Evolutionary conservation across 2,797 vertebrate genomes (phyloP).

Genomic region (Sebastes oblongus): DNA sequence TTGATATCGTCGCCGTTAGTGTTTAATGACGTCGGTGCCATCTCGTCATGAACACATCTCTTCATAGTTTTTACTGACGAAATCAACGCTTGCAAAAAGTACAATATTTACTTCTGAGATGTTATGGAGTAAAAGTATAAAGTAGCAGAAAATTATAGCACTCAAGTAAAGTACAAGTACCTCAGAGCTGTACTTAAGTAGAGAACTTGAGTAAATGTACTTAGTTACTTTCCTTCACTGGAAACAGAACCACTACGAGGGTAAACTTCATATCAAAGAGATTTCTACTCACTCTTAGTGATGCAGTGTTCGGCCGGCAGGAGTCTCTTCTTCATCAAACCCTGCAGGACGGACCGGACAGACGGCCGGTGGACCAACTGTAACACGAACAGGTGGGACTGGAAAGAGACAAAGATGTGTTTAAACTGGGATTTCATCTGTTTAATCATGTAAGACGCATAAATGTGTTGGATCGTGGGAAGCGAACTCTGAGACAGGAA

Average conservation of each 20-base stretch:
- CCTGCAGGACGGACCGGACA: slow-evolving; percentile 92
- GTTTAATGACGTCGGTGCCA: too few relatives aligned
- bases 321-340: slow-evolving; percentile 93
- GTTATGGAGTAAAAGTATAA: too few relatives aligned
- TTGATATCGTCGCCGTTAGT: too few relatives aligned
- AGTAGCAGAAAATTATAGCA: too few relatives aligned
- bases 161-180: too few relatives aligned
- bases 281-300: slow-evolving; percentile 82
- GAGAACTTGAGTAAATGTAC: too few relatives aligned
- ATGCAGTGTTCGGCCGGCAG: slow-evolving; percentile 96
- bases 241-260: neutral
- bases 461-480: neutral
- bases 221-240: too few relatives aligned
- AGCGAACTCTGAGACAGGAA: neutral
- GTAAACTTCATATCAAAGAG: neutral
- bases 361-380: slow-evolving; percentile 95
- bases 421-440: neutral
- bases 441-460: neutral
- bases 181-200: too few relatives aligned
- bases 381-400: slow-evolving; percentile 96
- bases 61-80: too few relatives aligned
- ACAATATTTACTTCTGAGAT: too few relatives aligned
- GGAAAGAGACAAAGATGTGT: slow-evolving; percentile 1
- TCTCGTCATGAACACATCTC: too few relatives aligned
- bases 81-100: too few relatives aligned